Evolutionary conservation across 2,113 vertebrate genomes (phyloP), one percentile per base, ranked within the genome.

Genomic region (Heliornis fulica): DNA sequence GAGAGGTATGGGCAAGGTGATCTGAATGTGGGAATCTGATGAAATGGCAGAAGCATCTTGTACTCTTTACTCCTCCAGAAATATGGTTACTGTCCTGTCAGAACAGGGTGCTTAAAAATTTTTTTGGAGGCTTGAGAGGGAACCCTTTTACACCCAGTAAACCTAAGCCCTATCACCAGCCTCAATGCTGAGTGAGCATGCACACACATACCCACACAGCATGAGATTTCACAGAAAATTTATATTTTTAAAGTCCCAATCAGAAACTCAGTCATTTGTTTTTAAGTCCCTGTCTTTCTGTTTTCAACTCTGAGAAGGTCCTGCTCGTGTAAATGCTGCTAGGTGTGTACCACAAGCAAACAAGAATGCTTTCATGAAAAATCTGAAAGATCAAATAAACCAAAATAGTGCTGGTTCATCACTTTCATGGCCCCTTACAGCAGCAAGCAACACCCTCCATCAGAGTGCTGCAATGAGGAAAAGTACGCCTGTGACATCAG

Each of bases 401-500:
- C 53, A 1, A 69, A 83, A 89, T 10, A 54, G 43, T 65, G 38
- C 9, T 34, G 53, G 18, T 72, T 87, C 72, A 51, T 75, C 10
- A 6, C 31, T 45, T 59, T 46, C 20, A n/a, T 48, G 38, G 29
- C 7, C 59, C 34, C 63, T 75, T 56, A 38, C 38, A 68, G 45
- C 53, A 71, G 38, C 9, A 54, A 63, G 41, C 43, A 80, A 28
- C 38, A 38, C 25, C 29, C 48, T 29, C 56, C 50, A 69, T 56
- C 40, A 4, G 10, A 56, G 43, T 43, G 31, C 28, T 63, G 53
- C 38, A 75, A 19, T 11, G 25, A 50, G 69, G 87, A 36, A 77
- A 64, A 71, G 11, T 4, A 78, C 61, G 29, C 53, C 40, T 53
- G 11, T 51, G 66, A 56, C 43, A 31, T 5, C 0, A 0, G 36